Evolutionary conservation across 2,888 invertebrate species (phyloP).

Genomic region (Cotesia congregata): DNA sequence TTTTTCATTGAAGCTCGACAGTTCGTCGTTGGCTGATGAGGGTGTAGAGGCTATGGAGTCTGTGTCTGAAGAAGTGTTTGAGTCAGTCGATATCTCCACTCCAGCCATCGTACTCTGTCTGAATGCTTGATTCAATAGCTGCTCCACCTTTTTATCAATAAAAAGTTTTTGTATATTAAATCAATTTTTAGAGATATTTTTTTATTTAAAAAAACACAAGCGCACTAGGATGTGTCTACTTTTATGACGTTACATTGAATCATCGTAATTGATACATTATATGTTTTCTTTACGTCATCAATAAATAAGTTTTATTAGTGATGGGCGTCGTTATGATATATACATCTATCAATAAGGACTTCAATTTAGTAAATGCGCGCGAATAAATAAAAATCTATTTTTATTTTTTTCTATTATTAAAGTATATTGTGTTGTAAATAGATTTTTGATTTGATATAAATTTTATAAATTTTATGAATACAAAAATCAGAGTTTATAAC

Average conservation of each 20-base stretch:
- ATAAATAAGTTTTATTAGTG: not conserved
- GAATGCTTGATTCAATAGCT: constrained; percentile 63
- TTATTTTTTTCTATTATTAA: not conserved
- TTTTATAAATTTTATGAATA: not conserved
- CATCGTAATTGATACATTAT: not conserved
- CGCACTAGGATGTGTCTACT: not conserved
- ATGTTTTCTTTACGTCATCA: not conserved
- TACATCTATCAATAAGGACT: not conserved
- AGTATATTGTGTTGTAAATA: not conserved
- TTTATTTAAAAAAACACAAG: not conserved
- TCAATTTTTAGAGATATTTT: not conserved
- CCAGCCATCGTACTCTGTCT: constrained; percentile 51
- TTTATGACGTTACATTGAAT: not conserved
- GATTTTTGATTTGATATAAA: not conserved
- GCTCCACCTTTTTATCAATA: constrained; percentile 54
- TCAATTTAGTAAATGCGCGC: not conserved
- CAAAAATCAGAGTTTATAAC: not conserved
- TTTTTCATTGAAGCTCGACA: constrained; percentile 52
- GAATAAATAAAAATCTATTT: not conserved
- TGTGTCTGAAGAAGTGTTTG: constrained; percentile 66
- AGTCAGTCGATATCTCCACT: constrained; percentile 49
- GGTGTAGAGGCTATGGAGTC: constrained; percentile 69
- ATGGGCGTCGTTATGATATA: not conserved
- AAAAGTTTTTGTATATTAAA: not conserved
- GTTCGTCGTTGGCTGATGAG: constrained; percentile 58